Evolutionary conservation across 1,140 invertebrate species (phyloP), one percentile per base, ranked within the genome.

Genomic region (Brachionus asplanchnoidis): DNA sequence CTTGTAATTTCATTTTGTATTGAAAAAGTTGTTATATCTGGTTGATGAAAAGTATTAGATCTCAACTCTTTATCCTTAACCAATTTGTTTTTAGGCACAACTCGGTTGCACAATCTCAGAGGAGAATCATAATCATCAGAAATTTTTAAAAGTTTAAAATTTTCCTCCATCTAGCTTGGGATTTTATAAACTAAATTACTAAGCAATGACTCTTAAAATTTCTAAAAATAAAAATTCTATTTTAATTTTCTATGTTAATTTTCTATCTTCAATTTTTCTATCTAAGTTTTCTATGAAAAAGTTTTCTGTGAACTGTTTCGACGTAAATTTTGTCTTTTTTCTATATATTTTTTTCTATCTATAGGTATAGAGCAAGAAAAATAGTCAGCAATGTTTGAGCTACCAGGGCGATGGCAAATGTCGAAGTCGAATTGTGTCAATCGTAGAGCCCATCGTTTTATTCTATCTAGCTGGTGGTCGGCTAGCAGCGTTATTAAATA

Each of bases 241-340:
- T 17, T 65, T 65, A 26, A 6, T 65, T 65, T 65, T 65, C 56
- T 65, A 65, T 65, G 56, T 65, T 65, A 65, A 65, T 65, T 65
- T 65, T 65, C 56, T 65, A 65, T 65, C 17, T 65, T 4, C n/a
- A 17, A 65, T 23, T 65, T 65, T 65, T 65, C 56, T 65, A 65
- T 1, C 9, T 65, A 65, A 65, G 56, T 23, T 65, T 65, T 65
- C 56, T 65, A 65, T 65, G 23, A 3, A 65, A 65, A 65, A 65
- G 56, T 65, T 65, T 65, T 65, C 56, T 65, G 23, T 65, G 56
- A 23, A 65, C 28, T 26, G 56, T 65, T 65, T 65, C 56, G 56
- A 65, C 56, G 56, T 26, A 65, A 65, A 65, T 65, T 65, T 65
- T 65, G 56, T 65, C 56, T 65, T 65, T 65, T 65, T 65, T 65